Evolutionary conservation across 2,797 vertebrate species (phyloP).

Genomic region (Sorex maritimensis): DNA sequence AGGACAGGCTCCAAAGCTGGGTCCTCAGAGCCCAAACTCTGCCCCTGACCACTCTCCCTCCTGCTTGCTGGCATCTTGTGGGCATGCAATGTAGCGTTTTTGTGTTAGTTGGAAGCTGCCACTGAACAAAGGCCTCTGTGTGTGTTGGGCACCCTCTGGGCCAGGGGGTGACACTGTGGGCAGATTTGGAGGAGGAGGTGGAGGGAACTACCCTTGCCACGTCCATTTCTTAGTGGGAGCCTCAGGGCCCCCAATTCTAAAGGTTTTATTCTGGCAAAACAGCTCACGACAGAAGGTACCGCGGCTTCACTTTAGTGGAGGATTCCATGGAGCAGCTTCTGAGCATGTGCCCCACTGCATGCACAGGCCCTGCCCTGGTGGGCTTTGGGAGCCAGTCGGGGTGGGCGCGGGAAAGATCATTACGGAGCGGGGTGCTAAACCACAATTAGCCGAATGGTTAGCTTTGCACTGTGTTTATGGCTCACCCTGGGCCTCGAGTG

Average conservation of each 20-base stretch:
- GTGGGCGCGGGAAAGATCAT: not conserved
- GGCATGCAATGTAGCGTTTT: not conserved
- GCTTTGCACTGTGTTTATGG: conserved; percentile 53
- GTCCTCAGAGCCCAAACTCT: not conserved
- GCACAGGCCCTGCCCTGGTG: not conserved
- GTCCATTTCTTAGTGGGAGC: not conserved
- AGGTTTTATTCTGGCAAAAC: not conserved
- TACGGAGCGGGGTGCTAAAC: conserved; percentile 39
- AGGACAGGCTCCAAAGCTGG: not conserved
- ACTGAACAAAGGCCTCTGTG: not conserved
- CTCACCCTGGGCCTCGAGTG: not conserved
- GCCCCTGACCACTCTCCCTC: not conserved
- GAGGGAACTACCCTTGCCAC: not conserved
- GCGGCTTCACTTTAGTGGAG: not conserved
- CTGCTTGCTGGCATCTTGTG: not conserved
- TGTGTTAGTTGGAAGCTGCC: not conserved
- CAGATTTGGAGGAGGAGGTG: not conserved
- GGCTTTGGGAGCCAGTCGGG: not conserved
- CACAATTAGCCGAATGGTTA: conserved; percentile 33
- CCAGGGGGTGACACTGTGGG: not conserved
- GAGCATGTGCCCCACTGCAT: not conserved
- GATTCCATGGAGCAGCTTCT: not conserved
- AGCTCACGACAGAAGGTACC: not conserved
- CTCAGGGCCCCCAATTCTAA: not conserved
- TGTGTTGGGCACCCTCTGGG: not conserved